Base-by-base conservation (phyloP, 2,113 vertebrate species). In the Morone chrysops region DNA sequence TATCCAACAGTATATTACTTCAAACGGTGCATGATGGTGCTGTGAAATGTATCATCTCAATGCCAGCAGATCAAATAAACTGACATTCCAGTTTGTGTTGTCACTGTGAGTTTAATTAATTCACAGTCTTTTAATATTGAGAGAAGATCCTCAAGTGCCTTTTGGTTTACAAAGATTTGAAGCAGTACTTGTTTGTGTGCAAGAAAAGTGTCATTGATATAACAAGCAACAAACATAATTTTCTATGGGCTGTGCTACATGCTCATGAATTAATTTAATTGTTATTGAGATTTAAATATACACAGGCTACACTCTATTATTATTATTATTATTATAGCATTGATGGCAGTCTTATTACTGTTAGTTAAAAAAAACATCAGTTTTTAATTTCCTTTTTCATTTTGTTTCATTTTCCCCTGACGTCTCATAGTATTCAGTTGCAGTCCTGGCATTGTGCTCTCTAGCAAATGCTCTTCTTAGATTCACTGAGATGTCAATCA, bases 401-500 rank as follows among this genome's bases (percentile, higher is more conserved):
- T 12, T 20, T 22, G 25, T 51, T 13, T 31, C 31, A 31, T 31
- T 31, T 56, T 22, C 50, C 6, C 13, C 1, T 5, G 8, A 40
- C 45, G 0, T 75, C 48, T 56, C 6, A 25, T 31, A 11, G 22
- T 22, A 9, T 61, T 62, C 25, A 11, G 18, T 57, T 22, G 14
- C 51, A 65, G 73, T 50, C 22, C 10, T n/a, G n/a, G 68, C 31
- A 8, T 67, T 54, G 17, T 7, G 1, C 36, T 20, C 43, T 54
- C 48, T 20, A n/a, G 6, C 18, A 54, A 75, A 72, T 14, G 6
- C 65, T 85, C 67, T 16, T 62, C 48, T 38, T 40, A 20, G 59
- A 85, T 88, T 48, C 72, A 62, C 60, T 43, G 65, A 88, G 41
- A 80, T 2, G 75, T 85, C 82, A 83, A 0, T 87, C 82, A 89